Percentiles rank a stretch among this genome's conserved stretches.
Conservation (phyloP, 2,113 vertebrate species). For the Ctenomys sociabilis region DNA sequence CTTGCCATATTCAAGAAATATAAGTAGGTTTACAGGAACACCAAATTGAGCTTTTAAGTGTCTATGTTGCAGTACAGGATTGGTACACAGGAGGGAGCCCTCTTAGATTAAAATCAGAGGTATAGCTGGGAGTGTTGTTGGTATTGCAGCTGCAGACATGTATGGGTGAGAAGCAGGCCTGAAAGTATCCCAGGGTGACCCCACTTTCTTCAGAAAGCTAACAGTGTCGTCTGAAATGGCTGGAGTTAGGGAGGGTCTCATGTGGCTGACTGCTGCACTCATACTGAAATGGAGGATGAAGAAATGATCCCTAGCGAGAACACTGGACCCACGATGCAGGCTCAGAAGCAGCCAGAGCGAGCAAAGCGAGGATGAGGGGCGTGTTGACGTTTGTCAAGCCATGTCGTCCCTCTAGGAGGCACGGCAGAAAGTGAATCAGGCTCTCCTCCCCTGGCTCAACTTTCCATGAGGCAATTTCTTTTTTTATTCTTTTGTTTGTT, state of each 20-base stretch:
- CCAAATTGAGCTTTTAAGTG: not conserved
- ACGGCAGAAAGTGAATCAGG: not conserved
- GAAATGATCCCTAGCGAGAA: not conserved
- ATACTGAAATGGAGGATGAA: not conserved
- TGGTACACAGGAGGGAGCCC: not conserved
- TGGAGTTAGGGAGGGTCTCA: not conserved
- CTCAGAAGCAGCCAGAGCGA: not conserved
- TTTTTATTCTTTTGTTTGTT: not conserved
- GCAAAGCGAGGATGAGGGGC: not conserved
- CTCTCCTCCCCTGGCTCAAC: not conserved
- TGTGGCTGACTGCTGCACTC: not conserved
- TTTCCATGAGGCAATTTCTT: not conserved
- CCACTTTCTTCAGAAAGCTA: not conserved
- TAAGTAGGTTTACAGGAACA: not conserved
- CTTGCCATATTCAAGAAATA: not conserved
- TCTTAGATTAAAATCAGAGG: not conserved
- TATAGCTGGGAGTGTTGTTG: no score
- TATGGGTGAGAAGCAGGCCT: not conserved
- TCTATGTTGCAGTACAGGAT: not conserved
- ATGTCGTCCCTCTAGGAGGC: not conserved
- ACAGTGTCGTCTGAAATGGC: not conserved
- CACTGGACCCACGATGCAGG: not conserved
- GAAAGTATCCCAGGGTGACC: not conserved
- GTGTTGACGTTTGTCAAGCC: not conserved
- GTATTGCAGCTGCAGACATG: not conserved